Evolutionary conservation across 2,113 vertebrate genomes (phyloP), one percentile per base, ranked within the genome.

Genomic region (Notarius quadriscutis): DNA sequence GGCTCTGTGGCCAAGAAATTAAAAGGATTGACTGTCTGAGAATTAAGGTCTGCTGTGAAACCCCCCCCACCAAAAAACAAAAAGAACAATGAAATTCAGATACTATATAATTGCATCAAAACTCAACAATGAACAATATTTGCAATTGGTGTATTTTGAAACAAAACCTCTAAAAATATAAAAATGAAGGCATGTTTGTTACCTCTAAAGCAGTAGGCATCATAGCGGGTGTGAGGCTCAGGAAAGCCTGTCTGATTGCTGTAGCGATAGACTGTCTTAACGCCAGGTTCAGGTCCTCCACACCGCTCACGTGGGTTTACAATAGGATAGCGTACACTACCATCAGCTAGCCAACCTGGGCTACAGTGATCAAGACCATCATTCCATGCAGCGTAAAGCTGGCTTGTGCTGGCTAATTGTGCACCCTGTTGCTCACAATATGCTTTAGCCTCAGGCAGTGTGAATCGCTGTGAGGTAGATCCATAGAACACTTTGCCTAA

Each of bases 241-340:
- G 97, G 98, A 91, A 99, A 99, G 48, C 97, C 97, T 0, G 97
- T 99, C 95, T 98, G 98, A 93, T 99, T 99, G 71, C 94, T 96
- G 93, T 96, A 97, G 17, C 93, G 94, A 92, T 98, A 99, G 78
- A 99, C 91, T 1, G 97, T 99, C 91, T 97, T 95, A 92, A 98
- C 97, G 0, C 97, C 97, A 0, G 98, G 96, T 84, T 96, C 93
- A 0, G 95, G 95, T 0, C 97, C 97, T 0, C 97, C 97, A 57
- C 98, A 99, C 67, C 96, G 96, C 87, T 97, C 97, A 55, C 97
- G 93, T 0, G 97, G 96, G 2, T 92, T 96, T 89, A 97, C 93
- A 12, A 99, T 98, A 85, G 98, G 98, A 90, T 98, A 99, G 10
- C 98, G 96, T 88, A 98, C 97, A 0, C 98, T 99, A 86, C 97